These are phyloP conservation scores for Suillia variegata DNA, from an alignment of 2,888 invertebrate genomes.

Conservation along the genomic window DNA sequence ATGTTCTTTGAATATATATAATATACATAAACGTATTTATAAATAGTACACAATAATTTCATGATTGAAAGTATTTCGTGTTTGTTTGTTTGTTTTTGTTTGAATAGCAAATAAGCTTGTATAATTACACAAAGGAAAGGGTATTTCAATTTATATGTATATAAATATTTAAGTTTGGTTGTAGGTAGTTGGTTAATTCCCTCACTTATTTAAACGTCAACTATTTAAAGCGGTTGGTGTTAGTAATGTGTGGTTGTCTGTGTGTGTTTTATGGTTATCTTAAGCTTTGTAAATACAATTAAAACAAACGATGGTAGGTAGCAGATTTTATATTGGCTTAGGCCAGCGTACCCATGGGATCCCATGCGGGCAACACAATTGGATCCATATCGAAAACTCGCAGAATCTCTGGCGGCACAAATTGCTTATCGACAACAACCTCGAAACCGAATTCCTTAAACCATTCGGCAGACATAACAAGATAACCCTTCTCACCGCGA, in stretches of 20 bases:
- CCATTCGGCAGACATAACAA: constrained; percentile 84
- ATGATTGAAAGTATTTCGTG: constrained; percentile 6
- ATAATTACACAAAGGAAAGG: no score
- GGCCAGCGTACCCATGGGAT: constrained; percentile 89
- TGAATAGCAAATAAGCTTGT: no score
- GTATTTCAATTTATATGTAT: no score
- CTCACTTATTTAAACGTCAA: no score
- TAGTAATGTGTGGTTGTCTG: background rate
- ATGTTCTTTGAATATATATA: constrained; percentile 8
- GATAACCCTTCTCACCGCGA: constrained; percentile 83
- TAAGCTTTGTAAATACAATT: no score
- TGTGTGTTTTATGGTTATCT: background rate
- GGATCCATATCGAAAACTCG: constrained; percentile 78
- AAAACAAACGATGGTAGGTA: no score
- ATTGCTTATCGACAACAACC: constrained; percentile 86
- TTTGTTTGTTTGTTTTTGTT: no score
- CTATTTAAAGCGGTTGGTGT: no score
- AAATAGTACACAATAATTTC: constrained; percentile 9
- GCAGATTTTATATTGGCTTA: no score
- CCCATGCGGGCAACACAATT: constrained; percentile 86
- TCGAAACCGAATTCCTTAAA: constrained; percentile 87
- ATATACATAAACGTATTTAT: constrained; percentile 1
- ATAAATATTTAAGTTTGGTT: no score
- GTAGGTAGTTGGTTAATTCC: no score
- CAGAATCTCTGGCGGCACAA: constrained; percentile 74